phyloP scores from a whole-genome alignment of 2,113 vertebrate species.

The Pseudolaguvia tuberculata region DNA sequence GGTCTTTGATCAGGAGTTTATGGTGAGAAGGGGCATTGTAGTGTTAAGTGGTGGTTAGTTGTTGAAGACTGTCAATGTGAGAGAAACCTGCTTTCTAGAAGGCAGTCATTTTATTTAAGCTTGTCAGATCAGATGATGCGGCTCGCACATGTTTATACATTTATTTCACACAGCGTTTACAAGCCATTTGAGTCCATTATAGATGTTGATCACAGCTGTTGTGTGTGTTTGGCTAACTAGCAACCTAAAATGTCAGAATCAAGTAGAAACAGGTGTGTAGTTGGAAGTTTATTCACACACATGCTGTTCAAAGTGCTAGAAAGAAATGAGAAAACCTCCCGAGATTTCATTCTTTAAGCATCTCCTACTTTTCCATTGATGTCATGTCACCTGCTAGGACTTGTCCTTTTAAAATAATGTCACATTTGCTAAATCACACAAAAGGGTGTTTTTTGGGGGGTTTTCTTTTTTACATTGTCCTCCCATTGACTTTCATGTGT shows the following conservation, averaged over 20 bases:
- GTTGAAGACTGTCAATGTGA: not conserved
- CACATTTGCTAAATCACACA: constrained; percentile 57
- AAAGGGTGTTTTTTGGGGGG: constrained; percentile 5
- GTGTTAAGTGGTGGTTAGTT: constrained; percentile 20
- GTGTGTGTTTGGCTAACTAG: constrained; percentile 29
- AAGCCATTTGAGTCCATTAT: constrained; percentile 4
- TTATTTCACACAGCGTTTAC: constrained; percentile 24
- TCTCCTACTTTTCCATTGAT: constrained; percentile 23
- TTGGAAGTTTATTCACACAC: constrained; percentile 12
- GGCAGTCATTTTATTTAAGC: not conserved
- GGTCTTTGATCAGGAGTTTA: constrained; percentile 55
- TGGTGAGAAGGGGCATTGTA: constrained; percentile 29
- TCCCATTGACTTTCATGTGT: constrained; percentile 55
- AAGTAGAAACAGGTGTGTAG: constrained; percentile 35
- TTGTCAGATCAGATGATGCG: not conserved
- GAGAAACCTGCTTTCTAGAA: not conserved
- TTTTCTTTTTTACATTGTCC: constrained; percentile 43
- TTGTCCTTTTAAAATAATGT: constrained; percentile 50
- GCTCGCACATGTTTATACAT: constrained; percentile 9
- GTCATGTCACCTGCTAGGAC: constrained; percentile 39
- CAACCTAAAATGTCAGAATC: constrained; percentile 30
- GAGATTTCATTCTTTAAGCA: constrained; percentile 14
- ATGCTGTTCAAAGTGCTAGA: constrained; percentile 4
- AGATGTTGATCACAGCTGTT: constrained; percentile 4
- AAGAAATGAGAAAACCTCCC: not conserved